Percentiles rank a stretch among this genome's conserved stretches.
Evolutionary conservation across 1,140 invertebrate genomes (phyloP).

Genomic region (Sitodiplosis mosellana): DNA sequence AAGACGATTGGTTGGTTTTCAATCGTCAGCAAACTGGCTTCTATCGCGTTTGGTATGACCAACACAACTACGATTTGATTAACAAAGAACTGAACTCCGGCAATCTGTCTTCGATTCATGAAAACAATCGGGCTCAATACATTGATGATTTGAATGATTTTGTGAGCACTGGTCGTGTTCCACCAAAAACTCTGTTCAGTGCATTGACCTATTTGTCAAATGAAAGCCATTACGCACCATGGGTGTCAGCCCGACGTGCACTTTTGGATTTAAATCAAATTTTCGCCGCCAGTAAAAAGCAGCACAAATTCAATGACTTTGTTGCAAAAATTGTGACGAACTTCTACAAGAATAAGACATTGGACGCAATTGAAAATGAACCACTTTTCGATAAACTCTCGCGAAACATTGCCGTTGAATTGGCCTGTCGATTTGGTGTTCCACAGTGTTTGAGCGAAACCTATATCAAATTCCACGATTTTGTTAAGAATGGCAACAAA

Average conservation of each 20-base stretch:
- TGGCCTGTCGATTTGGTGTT: constrained; percentile 29
- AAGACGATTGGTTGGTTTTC: constrained; percentile 26
- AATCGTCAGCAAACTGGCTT: constrained; percentile 33
- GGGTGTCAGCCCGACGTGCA: constrained; percentile 23
- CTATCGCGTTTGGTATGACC: constrained; percentile 42
- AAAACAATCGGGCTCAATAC: constrained; percentile 55
- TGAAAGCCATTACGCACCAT: constrained; percentile 29
- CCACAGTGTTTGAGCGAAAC: constrained; percentile 27
- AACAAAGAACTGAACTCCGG: constrained; percentile 20
- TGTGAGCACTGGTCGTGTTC: constrained; percentile 30
- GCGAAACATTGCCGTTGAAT: constrained; percentile 24
- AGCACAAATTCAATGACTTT: constrained; percentile 13
- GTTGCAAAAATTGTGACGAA: background rate
- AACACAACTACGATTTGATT: constrained; percentile 29
- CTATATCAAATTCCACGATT: constrained; percentile 11
- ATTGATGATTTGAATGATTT: constrained; percentile 57
- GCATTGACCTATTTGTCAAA: constrained; percentile 26
- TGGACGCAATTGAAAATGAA: constrained; percentile 19
- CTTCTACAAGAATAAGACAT: constrained; percentile 13
- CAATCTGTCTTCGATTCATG: constrained; percentile 32
- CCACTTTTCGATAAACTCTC: constrained; percentile 21
- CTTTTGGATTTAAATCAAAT: constrained; percentile 21
- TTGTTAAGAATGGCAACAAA: constrained; percentile 24
- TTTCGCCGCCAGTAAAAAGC: constrained; percentile 11
- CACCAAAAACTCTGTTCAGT: constrained; percentile 21